phyloP scores from a whole-genome alignment of 2,888 invertebrate genomes.

The Rhogogaster chlorosoma region DNA sequence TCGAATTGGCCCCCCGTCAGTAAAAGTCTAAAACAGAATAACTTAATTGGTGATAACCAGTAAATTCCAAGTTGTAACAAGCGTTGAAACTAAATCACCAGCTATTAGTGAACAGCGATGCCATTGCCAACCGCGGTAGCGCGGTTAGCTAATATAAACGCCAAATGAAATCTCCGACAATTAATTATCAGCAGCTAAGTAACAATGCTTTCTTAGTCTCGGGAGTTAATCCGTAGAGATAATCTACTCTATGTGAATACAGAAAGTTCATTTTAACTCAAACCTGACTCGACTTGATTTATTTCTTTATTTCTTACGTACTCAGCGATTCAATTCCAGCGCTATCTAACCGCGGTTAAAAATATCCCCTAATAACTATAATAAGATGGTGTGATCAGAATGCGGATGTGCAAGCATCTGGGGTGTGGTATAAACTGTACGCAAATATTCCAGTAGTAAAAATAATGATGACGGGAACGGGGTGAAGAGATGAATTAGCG shows the following conservation, averaged over 20 bases:
- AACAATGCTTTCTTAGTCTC: not conserved
- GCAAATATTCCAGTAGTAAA: conserved; percentile 23
- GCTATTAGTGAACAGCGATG: not conserved
- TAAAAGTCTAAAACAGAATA: not conserved
- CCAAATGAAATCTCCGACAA: conserved; percentile 1
- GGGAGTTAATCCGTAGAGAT: not conserved
- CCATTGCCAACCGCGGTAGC: not conserved
- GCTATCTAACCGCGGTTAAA: not conserved
- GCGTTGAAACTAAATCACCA: conserved; percentile 11
- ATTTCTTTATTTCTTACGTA: not conserved
- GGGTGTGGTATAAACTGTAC: not conserved
- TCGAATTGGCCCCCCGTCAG: not conserved
- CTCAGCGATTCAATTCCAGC: not conserved
- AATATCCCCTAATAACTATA: conserved; percentile 4
- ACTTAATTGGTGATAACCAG: conserved; percentile 16
- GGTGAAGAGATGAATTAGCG: conserved; percentile 26
- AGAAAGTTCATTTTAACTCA: not conserved
- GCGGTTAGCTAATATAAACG: not conserved
- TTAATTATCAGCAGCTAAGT: not conserved
- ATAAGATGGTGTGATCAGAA: conserved; percentile 14
- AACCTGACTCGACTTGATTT: not conserved
- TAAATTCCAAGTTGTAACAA: conserved; percentile 12
- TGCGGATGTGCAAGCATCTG: not conserved
- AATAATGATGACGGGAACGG: conserved; percentile 34
- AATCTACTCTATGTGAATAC: not conserved